These are phyloP conservation scores for Amazona finschi DNA, from an alignment of 2,797 vertebrate species.

Conservation along the genomic window DNA sequence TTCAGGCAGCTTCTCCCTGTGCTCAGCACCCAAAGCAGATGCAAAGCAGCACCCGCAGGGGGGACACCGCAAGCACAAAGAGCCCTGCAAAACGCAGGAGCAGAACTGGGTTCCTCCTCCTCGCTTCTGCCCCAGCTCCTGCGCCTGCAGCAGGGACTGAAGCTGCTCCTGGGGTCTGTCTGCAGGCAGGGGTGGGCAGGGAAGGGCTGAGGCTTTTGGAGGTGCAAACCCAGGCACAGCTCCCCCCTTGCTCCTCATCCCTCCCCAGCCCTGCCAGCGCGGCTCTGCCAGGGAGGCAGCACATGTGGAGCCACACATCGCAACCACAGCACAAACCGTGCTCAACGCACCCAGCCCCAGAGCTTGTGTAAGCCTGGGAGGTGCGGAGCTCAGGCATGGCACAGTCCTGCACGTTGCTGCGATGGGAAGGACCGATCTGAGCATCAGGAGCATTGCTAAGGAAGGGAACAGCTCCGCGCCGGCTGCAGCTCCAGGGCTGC, in stretches of 20 bases:
- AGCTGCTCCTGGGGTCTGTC: not conserved
- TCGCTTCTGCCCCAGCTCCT: not conserved
- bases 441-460: accelerated
- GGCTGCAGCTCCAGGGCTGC: accelerated
- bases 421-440: not conserved
- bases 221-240: not conserved
- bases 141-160: accelerated
- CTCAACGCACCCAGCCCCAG: not conserved
- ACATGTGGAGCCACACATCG: accelerated
- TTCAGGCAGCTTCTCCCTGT: not conserved
- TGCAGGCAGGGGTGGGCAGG: not conserved
- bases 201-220: not conserved
- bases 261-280: not conserved
- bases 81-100: not conserved
- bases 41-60: not conserved
- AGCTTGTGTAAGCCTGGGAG: not conserved
- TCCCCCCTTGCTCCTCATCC: not conserved
- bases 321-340: accelerated
- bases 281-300: not conserved
- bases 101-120: not conserved
- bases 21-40: not conserved
- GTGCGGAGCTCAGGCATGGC: accelerated
- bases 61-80: accelerated
- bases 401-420: not conserved
- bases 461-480: accelerated